These are phyloP conservation scores for Centropus unirufus DNA, from an alignment of 2,113 vertebrate species.

Conservation along the genomic window DNA sequence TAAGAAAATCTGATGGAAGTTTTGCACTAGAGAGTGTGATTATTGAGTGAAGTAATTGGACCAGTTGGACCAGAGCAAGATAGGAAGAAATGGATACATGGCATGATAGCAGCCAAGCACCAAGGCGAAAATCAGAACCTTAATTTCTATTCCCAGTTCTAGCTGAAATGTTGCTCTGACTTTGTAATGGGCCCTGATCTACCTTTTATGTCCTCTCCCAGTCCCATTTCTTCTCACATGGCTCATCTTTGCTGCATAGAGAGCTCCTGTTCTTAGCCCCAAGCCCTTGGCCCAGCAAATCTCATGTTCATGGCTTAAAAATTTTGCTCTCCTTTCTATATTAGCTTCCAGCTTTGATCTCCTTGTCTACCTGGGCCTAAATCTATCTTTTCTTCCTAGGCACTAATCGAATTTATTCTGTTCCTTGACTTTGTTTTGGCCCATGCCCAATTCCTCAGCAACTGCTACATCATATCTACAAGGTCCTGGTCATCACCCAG, in stretches of 20 bases:
- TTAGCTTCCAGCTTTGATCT: not conserved
- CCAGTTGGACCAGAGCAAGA: not conserved
- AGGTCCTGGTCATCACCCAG: not conserved
- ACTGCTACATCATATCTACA: not conserved
- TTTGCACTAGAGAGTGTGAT: not conserved
- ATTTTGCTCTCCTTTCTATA: not conserved
- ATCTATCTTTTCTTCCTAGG: not conserved
- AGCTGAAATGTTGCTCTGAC: not conserved
- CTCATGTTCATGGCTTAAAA: not conserved
- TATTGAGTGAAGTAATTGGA: not conserved
- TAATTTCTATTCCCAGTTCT: not conserved
- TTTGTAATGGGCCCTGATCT: not conserved
- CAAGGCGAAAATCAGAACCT: not conserved
- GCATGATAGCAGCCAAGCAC: not conserved
- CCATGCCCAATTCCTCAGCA: accelerated
- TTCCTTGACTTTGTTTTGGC: not conserved
- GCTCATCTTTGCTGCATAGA: not conserved
- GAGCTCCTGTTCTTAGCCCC: not conserved
- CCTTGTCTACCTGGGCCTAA: not conserved
- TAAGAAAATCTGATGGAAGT: not conserved
- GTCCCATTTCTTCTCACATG: not conserved
- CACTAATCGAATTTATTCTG: not conserved
- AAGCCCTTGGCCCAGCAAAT: not conserved
- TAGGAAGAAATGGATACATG: accelerated
- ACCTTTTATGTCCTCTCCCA: not conserved